phyloP scores from a whole-genome alignment of 2,797 vertebrate genomes.

The Benthosema pterotum region DNA sequence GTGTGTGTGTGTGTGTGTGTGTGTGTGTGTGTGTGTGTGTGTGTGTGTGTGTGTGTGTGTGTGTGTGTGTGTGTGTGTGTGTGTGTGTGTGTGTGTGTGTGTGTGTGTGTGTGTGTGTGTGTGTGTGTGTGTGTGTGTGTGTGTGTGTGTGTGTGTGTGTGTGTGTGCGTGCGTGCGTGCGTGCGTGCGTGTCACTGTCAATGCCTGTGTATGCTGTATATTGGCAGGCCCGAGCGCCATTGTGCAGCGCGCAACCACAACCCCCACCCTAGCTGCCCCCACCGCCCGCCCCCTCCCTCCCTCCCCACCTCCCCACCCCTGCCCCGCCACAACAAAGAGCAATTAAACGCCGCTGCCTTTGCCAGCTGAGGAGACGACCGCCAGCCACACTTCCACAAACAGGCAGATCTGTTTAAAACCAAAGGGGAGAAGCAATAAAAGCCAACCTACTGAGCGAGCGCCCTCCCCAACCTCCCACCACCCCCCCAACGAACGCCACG shows the following conservation, averaged over 20 bases:
- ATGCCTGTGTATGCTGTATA: conserved; percentile 49
- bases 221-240: conserved; percentile 68
- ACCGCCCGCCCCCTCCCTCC: conserved; percentile 69
- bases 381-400: conserved; percentile 87
- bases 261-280: conserved; percentile 48
- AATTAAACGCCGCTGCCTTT: conserved; percentile 83
- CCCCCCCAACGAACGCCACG: conserved; percentile 54
- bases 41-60: conserved; percentile 16
- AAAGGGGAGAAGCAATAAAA: conserved; percentile 82
- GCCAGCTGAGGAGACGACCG: conserved; percentile 82
- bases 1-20: conserved; percentile 6
- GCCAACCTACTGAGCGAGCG: conserved; percentile 73
- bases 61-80: conserved; percentile 15
- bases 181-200: conserved; percentile 29
- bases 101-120: neutral
- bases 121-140: neutral
- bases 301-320: conserved; percentile 75
- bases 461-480: conserved; percentile 17
- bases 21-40: conserved; percentile 15
- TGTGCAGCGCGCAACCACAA: conserved; percentile 76
- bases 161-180: neutral
- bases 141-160: neutral
- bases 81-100: neutral
- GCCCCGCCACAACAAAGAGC: conserved; percentile 83
- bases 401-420: conserved; percentile 85